Percentiles rank a stretch among this genome's conserved stretches.
phyloP scores from a whole-genome alignment of 2,888 invertebrate genomes.

The Sarcophaga rosellei region DNA sequence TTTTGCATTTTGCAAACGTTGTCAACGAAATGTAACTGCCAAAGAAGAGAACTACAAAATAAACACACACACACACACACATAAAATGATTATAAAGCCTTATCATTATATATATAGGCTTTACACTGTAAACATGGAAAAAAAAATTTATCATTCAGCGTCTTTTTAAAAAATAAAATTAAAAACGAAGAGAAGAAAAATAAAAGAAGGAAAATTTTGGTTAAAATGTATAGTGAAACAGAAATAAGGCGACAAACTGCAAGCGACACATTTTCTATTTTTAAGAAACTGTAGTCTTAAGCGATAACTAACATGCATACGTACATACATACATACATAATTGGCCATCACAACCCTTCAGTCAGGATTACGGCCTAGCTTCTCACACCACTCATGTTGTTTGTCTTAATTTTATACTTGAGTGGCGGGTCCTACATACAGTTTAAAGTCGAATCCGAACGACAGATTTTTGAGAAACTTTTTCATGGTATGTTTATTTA shows the following conservation, averaged over 20 bases:
- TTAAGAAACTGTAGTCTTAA: too few relatives aligned
- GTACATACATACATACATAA: too few relatives aligned
- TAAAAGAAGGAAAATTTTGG: neutral
- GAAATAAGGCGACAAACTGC: slow-evolving; percentile 2
- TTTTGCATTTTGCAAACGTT: neutral
- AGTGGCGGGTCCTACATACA: too few relatives aligned
- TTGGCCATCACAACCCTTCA: too few relatives aligned
- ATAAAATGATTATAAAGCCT: neutral
- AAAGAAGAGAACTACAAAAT: neutral
- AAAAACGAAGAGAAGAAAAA: neutral
- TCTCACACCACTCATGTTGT: too few relatives aligned
- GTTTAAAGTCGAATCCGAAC: too few relatives aligned
- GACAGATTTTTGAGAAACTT: too few relatives aligned
- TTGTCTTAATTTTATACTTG: too few relatives aligned
- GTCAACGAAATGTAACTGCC: neutral
- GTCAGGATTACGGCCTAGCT: too few relatives aligned
- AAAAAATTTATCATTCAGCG: neutral
- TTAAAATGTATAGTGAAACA: neutral
- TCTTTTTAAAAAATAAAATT: neutral
- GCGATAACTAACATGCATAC: too few relatives aligned
- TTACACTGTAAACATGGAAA: neutral
- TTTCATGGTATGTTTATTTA: too few relatives aligned
- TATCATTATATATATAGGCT: neutral
- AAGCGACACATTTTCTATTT: neutral
- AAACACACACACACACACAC: neutral